These are phyloP conservation scores for Lamellibrachia satsuma DNA, from an alignment of 2,888 invertebrate species.

Conservation along the genomic window DNA sequence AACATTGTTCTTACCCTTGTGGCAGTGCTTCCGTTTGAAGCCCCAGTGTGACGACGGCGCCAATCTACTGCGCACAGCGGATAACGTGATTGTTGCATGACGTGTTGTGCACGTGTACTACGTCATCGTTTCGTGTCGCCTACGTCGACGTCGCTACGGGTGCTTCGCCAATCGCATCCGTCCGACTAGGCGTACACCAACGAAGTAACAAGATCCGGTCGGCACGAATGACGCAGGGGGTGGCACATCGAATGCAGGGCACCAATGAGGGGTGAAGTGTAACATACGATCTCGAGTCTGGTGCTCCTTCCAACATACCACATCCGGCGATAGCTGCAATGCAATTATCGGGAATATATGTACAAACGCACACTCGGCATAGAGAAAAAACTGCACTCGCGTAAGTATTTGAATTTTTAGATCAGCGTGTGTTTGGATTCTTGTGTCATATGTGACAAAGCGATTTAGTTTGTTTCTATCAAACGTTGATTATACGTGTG, in stretches of 20 bases:
- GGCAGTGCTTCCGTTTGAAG: not conserved
- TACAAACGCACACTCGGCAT: not conserved
- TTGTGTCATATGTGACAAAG: too few relatives aligned
- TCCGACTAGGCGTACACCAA: not conserved
- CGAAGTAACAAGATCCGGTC: not conserved
- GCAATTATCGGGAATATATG: not conserved
- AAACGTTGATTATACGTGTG: too few relatives aligned
- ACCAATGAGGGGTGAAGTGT: not conserved
- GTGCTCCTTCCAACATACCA: not conserved
- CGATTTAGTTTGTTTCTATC: too few relatives aligned
- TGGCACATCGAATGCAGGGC: not conserved
- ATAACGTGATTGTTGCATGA: slow-evolving; percentile 8
- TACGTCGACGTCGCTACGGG: not conserved
- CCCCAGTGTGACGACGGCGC: not conserved
- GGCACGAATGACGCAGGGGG: not conserved
- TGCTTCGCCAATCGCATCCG: not conserved
- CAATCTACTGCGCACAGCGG: not conserved
- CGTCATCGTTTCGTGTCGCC: not conserved
- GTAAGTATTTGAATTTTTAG: too few relatives aligned
- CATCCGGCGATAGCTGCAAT: not conserved
- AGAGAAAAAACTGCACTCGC: not conserved
- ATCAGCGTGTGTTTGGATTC: too few relatives aligned
- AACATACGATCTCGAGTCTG: not conserved
- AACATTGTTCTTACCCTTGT: not conserved
- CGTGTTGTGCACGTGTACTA: slow-evolving; percentile 1